Percentiles rank a stretch among this genome's conserved stretches.
These are phyloP conservation scores for Prionailurus bengalensis DNA, from an alignment of 2,113 vertebrate genomes.

Conservation along the genomic window DNA sequence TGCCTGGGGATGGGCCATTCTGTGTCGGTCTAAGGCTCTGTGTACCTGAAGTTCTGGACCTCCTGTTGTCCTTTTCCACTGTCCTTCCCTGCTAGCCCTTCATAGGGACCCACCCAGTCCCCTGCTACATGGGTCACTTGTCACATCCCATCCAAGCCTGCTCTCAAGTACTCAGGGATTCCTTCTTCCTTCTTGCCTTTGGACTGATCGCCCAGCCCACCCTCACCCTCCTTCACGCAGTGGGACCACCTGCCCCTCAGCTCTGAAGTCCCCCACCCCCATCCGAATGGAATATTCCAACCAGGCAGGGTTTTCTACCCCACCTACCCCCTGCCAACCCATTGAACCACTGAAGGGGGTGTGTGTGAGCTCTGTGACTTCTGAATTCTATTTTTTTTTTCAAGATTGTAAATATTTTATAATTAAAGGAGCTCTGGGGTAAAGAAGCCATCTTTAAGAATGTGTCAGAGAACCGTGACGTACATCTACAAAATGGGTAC, in stretches of 20 bases:
- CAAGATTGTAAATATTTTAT: constrained; percentile 12
- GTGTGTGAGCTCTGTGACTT: neutral
- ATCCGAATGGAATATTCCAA: neutral
- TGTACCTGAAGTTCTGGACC: neutral
- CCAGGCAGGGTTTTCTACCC: neutral
- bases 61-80: too few relatives aligned
- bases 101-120: neutral
- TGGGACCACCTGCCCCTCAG: neutral
- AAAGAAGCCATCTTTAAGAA: neutral
- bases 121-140: neutral
- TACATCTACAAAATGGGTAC: neutral
- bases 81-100: fast-evolving
- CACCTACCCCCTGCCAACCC: neutral
- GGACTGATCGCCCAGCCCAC: neutral
- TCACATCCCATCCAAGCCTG: neutral
- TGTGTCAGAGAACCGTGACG: neutral
- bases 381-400: neutral
- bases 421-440: constrained; percentile 66
- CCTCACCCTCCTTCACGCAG: neutral
- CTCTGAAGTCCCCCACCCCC: neutral
- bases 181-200: neutral
- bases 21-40: too few relatives aligned
- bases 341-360: neutral
- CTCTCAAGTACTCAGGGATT: neutral
- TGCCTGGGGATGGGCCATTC: too few relatives aligned